Evolutionary conservation across 1,140 invertebrate species (phyloP).

Genomic region (Sogatella furcifera): DNA sequence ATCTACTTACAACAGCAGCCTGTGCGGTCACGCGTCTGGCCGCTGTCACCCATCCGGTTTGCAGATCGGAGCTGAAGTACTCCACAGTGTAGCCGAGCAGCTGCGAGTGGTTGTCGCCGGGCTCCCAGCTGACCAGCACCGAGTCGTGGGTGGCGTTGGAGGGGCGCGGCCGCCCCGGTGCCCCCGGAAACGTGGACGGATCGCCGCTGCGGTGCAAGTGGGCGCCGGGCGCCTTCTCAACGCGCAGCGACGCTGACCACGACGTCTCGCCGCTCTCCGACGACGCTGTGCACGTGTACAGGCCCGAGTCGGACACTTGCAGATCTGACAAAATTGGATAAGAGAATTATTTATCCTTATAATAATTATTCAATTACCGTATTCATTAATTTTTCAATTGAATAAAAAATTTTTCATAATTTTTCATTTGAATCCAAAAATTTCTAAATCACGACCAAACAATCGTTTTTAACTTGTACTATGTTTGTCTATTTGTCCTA

Average conservation of each 20-base stretch:
- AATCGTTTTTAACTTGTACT: no score
- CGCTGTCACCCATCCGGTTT: constrained; percentile 62
- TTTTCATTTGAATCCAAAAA: no score
- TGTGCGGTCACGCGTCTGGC: constrained; percentile 54
- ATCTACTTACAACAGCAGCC: constrained; percentile 45
- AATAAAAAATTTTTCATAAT: no score
- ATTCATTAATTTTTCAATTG: no score
- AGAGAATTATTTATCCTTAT: no score
- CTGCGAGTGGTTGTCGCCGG: constrained; percentile 26
- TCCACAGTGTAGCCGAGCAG: constrained; percentile 70
- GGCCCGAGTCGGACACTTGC: constrained; percentile 54
- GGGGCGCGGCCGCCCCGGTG: constrained; percentile 59
- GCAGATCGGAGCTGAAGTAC: constrained; percentile 73
- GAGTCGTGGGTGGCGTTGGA: constrained; percentile 61
- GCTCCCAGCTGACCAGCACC: constrained; percentile 64
- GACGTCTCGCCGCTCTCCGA: constrained; percentile 73
- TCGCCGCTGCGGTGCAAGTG: constrained; percentile 73
- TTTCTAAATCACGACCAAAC: no score
- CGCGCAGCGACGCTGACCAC: constrained; percentile 67
- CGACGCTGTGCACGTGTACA: constrained; percentile 73
- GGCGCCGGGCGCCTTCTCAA: constrained; percentile 73
- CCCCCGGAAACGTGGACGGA: constrained; percentile 56
- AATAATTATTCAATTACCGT: no score
- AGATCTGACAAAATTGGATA: constrained; percentile 44
- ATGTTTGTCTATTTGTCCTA: no score